phyloP scores from a whole-genome alignment of 1,140 invertebrate species.

The Drosophila miranda region DNA sequence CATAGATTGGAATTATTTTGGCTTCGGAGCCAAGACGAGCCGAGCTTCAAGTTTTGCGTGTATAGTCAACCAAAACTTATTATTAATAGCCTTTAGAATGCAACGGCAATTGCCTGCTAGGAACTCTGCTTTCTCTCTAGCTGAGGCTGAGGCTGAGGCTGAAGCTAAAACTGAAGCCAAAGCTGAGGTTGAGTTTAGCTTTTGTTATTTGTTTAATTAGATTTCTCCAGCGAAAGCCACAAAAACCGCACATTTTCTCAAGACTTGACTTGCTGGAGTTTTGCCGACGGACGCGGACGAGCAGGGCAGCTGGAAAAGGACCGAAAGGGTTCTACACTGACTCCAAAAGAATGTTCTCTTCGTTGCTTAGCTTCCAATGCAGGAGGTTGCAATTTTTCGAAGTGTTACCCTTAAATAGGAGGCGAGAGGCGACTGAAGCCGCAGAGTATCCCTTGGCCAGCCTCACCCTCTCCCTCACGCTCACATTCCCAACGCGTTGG shows the following conservation, averaged over 20 bases:
- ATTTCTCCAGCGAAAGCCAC: constrained; percentile 75
- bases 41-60: constrained; percentile 28
- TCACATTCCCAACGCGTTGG: neutral
- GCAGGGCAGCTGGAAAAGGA: neutral
- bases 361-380: constrained; percentile 49
- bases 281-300: neutral
- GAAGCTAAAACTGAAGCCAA: constrained; percentile 3
- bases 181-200: constrained; percentile 45
- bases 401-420: constrained; percentile 2
- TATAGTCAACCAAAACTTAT: constrained; percentile 51
- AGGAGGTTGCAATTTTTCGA: constrained; percentile 60
- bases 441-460: constrained; percentile 47
- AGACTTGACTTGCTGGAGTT: constrained; percentile 28
- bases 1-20: constrained; percentile 50
- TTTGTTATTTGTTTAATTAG: constrained; percentile 80
- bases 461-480: neutral
- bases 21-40: neutral
- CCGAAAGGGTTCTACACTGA: constrained; percentile 2
- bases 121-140: neutral
- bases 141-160: constrained; percentile 11
- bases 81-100: constrained; percentile 44
- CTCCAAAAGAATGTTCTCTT: constrained; percentile 32
- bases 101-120: constrained; percentile 3
- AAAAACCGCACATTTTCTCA: constrained; percentile 78
- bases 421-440: constrained; percentile 16